These are phyloP conservation scores for Urocynchramus pylzowi DNA, from an alignment of 2,113 vertebrate species.

Conservation along the genomic window DNA sequence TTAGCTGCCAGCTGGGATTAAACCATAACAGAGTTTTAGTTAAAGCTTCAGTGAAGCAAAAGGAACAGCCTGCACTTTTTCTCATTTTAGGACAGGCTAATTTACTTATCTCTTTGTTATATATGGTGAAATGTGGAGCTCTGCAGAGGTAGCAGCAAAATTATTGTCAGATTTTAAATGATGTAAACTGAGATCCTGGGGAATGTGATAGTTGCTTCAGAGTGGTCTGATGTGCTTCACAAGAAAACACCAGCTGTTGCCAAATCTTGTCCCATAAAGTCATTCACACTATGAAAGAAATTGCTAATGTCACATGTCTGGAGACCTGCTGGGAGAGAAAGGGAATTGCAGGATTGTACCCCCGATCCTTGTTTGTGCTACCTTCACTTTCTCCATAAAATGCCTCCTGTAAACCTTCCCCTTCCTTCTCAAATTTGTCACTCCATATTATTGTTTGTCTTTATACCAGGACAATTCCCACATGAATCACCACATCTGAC, in stretches of 20 bases:
- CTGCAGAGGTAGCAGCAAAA: not conserved
- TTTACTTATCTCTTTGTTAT: not conserved
- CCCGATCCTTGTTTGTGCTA: not conserved
- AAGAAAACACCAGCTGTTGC: not conserved
- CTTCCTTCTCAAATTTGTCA: not conserved
- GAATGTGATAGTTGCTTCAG: not conserved
- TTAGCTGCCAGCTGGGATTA: rapidly evolving
- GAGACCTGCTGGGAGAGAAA: not conserved
- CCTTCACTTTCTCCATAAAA: not conserved
- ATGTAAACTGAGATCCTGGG: not conserved
- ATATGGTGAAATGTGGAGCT: not conserved
- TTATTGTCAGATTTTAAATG: not conserved
- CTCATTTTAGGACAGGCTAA: not conserved
- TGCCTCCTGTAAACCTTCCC: not conserved
- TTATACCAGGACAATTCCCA: not conserved
- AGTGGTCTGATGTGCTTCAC: not conserved
- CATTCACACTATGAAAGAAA: not conserved
- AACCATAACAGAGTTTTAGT: not conserved
- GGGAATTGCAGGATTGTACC: not conserved
- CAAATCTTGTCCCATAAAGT: not conserved
- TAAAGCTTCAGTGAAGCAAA: not conserved
- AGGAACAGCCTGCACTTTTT: not conserved
- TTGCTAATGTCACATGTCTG: not conserved
- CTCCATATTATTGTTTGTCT: not conserved
- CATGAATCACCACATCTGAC: not conserved